Conservation (phyloP, 2,888 invertebrate genomes). For the Pogonocherus hispidulus region DNA sequence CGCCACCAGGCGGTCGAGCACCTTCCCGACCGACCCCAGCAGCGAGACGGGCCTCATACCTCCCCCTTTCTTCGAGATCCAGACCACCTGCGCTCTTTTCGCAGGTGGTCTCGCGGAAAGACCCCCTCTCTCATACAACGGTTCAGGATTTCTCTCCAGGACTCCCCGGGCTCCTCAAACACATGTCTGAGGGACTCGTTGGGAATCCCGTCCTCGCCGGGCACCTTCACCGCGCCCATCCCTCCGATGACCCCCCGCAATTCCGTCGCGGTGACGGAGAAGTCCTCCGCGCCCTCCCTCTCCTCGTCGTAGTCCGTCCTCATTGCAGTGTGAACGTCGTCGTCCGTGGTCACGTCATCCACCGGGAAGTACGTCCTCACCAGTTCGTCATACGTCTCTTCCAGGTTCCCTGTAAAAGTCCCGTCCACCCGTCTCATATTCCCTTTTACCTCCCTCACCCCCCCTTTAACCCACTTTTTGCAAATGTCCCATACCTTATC, state of each 20-base stretch:
- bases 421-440: background rate
- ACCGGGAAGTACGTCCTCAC: background rate
- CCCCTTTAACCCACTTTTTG: background rate
- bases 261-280: background rate
- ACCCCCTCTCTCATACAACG: background rate
- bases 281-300: constrained; percentile 13
- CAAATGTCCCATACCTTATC: no score
- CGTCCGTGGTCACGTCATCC: background rate
- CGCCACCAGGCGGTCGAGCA: background rate
- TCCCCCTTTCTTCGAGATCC: background rate
- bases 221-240: no score
- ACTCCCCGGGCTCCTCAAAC: background rate
- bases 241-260: no score
- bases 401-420: background rate
- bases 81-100: background rate
- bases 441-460: background rate
- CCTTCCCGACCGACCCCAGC: background rate
- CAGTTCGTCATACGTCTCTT: background rate
- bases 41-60: background rate
- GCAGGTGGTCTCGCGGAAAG: background rate
- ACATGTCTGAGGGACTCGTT: no score
- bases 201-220: no score
- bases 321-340: background rate
- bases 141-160: background rate
- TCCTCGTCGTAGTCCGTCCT: constrained; percentile 20